Percentiles rank a stretch among this genome's conserved stretches.
These are phyloP conservation scores for Anthoptus insignis DNA, from an alignment of 2,888 invertebrate genomes.

Conservation along the genomic window DNA sequence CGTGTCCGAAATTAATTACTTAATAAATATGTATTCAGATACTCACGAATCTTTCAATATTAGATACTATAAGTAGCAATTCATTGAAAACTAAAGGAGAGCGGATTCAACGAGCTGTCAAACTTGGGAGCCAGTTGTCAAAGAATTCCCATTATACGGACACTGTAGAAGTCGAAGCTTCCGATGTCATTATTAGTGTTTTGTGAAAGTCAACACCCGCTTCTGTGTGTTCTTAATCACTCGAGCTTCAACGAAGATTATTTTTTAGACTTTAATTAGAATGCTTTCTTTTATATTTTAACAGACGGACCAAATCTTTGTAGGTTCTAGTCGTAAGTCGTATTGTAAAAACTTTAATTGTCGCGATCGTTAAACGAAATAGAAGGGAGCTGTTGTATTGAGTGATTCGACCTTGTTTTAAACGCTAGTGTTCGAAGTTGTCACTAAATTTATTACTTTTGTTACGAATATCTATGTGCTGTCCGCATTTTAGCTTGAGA, in stretches of 20 bases:
- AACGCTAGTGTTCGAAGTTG: slow-evolving; percentile 19
- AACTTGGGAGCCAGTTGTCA: slow-evolving; percentile 36
- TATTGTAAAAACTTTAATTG: slow-evolving; percentile 57
- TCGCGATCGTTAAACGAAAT: slow-evolving; percentile 53
- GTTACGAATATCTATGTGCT: slow-evolving; percentile 55
- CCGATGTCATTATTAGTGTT: slow-evolving; percentile 10
- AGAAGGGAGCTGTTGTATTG: slow-evolving; percentile 34
- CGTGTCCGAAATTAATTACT: too few species aligned
- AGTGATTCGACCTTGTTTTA: slow-evolving; percentile 38
- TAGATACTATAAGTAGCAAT: too few species aligned
- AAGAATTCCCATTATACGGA: slow-evolving; percentile 26
- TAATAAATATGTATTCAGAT: too few species aligned
- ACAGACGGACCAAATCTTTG: slow-evolving; percentile 79
- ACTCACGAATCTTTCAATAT: too few species aligned
- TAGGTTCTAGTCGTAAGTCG: slow-evolving; percentile 75
- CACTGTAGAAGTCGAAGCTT: slow-evolving; percentile 22
- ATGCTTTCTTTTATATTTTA: slow-evolving; percentile 67
- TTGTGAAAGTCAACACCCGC: slow-evolving; percentile 14
- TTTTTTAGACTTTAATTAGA: slow-evolving; percentile 47
- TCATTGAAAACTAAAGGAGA: slow-evolving; percentile 1
- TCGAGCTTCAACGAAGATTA: slow-evolving; percentile 22
- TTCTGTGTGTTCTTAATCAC: slow-evolving; percentile 19
- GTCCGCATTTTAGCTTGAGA: slow-evolving; percentile 77
- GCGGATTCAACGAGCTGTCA: slow-evolving; percentile 57
- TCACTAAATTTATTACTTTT: slow-evolving; percentile 52